A percentile compares a stretch with the other conserved stretches of the same genome.
Conservation (phyloP, 2,888 invertebrate genomes). For the Leucophenga maculata region DNA sequence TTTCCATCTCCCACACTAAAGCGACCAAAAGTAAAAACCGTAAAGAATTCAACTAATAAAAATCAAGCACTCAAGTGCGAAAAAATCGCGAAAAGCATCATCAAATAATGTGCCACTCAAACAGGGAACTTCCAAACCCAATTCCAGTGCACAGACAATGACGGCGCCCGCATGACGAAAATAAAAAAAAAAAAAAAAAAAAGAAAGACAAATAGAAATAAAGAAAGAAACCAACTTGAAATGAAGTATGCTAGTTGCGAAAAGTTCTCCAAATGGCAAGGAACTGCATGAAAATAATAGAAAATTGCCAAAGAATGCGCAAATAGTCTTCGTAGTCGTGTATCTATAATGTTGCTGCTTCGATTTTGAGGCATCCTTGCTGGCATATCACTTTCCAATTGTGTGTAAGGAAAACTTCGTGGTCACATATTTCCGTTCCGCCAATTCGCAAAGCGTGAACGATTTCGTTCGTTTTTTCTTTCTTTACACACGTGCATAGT, state of each 20-base stretch:
- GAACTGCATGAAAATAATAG: slow-evolving; percentile 38
- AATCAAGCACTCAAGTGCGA: slow-evolving; percentile 72
- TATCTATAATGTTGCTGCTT: slow-evolving; percentile 2
- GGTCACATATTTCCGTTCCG: slow-evolving; percentile 58
- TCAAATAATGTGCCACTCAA: slow-evolving; percentile 68
- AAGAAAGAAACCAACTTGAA: slow-evolving; percentile 32
- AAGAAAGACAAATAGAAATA: slow-evolving; percentile 40
- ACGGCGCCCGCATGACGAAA: slow-evolving; percentile 34
- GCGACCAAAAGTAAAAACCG: slow-evolving; percentile 47
- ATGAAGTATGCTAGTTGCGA: slow-evolving; percentile 50
- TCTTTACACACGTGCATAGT: slow-evolving; percentile 37
- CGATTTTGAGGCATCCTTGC: slow-evolving; percentile 15
- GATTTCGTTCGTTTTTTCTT: slow-evolving; percentile 43
- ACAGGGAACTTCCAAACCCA: slow-evolving; percentile 30
- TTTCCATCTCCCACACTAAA: background rate
- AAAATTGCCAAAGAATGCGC: slow-evolving; percentile 46
- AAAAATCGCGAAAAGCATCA: slow-evolving; percentile 71
- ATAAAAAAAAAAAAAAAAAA: slow-evolving; percentile 43
- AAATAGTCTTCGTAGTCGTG: slow-evolving; percentile 28
- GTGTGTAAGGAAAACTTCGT: slow-evolving; percentile 20
- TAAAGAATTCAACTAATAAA: slow-evolving; percentile 72
- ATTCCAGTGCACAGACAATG: background rate
- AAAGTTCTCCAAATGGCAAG: slow-evolving; percentile 18
- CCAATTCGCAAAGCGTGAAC: slow-evolving; percentile 56
- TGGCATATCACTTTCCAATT: slow-evolving; percentile 12